phyloP scores from a whole-genome alignment of 1,140 invertebrate genomes.

The Pentalonia nigronervosa region DNA sequence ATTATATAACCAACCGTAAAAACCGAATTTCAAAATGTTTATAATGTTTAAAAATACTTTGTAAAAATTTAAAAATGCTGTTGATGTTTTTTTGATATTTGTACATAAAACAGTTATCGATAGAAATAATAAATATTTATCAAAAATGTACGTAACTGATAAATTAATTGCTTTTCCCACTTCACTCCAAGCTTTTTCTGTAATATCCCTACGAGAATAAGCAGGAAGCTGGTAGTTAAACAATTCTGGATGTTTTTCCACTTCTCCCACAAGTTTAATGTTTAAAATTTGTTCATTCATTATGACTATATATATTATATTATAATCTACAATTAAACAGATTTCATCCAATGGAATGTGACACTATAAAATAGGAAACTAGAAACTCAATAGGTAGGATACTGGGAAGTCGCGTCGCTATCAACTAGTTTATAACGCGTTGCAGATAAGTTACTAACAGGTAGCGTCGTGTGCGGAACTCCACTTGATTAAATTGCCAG shows the following conservation, averaged over 20 bases:
- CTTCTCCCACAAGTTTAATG: conserved; percentile 8
- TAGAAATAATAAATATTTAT: background rate
- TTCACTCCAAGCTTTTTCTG: background rate
- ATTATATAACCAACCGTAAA: too few species aligned
- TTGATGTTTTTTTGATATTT: too few species aligned
- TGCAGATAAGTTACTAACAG: background rate
- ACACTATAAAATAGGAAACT: background rate
- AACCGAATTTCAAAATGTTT: too few species aligned
- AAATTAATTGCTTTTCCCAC: background rate
- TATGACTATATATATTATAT: background rate
- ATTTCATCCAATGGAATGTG: background rate
- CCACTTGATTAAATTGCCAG: background rate
- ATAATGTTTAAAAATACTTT: too few species aligned
- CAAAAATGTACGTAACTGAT: background rate
- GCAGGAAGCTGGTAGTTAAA: background rate
- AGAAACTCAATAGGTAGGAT: conserved; percentile 3
- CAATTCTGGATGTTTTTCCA: conserved; percentile 15
- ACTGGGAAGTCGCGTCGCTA: conserved; percentile 23
- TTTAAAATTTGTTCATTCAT: background rate
- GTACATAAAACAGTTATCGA: background rate
- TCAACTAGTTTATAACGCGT: background rate
- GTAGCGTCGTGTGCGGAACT: background rate
- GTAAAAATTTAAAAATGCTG: too few species aligned
- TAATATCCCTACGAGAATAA: background rate
- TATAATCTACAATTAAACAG: background rate